Evolutionary conservation across 2,888 invertebrate genomes (phyloP), one percentile per base, ranked within the genome.

Genomic region (Aphodius granarius): DNA sequence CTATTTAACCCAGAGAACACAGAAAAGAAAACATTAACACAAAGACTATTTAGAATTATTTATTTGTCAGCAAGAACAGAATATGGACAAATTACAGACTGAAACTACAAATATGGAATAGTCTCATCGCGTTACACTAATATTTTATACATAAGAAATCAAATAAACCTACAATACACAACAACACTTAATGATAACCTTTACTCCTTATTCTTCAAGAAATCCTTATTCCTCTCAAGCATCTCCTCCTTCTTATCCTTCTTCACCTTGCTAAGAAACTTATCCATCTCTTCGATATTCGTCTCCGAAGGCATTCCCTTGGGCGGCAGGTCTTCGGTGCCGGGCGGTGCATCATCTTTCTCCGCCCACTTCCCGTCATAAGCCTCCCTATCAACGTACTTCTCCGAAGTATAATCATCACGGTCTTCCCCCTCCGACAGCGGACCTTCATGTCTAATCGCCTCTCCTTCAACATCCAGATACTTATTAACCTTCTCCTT

Each of bases 351-450:
- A 5, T 89, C 89, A 76, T 90, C 89, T 43, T 90, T 91, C 75
- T 91, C 91, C 0, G 91, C 91, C 91, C 92, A 91, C 83, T 91
- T 92, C 3, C 92, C 91, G 80, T 91, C 92, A 81, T 91, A 92
- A 79, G 91, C 90, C 84, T 91, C 91, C 73, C 91, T 87, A 84
- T 91, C 91, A 76, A 91, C 90, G 84, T 89, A 90, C 80, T 84
- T 85, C 63, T 86, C 85, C 43, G 80, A 83, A 66, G 83, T 84
- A 77, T 89, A 88, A 81, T 91, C 91, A 80, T 89, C 89, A 65
- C 90, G 86, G 79, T 90, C 90, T 80, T 91, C 91, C 9, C 90
- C 90, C 82, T 91, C 91, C 79, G 90, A 90, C 74, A 90, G 83
- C 2, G 90, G 90, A 16, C 90, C 90, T 75, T 90, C 90, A 77